Evolutionary conservation across 1,140 invertebrate species (phyloP).

Genomic region (Drosophila equinoxialis): DNA sequence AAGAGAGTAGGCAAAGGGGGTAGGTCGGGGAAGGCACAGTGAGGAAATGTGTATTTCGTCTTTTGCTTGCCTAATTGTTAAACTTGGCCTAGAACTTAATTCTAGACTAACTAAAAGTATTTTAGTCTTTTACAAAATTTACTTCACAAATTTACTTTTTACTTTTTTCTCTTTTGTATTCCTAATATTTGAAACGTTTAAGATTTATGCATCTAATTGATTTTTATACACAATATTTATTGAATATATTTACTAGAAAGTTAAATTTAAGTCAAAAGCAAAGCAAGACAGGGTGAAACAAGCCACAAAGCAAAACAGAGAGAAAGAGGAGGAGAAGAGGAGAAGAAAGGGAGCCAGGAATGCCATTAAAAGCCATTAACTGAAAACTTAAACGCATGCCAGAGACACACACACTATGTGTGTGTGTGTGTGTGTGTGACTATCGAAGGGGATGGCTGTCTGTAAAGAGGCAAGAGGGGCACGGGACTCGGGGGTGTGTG

Average conservation of each 20-base stretch:
- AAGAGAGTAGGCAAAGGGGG: constrained; percentile 14
- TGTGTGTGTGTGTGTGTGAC: neutral
- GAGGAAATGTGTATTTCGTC: constrained; percentile 27
- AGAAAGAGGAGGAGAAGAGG: constrained; percentile 10
- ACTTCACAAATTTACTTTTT: no score
- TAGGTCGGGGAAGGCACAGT: neutral
- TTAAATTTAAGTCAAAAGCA: constrained; percentile 2
- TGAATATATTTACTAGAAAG: constrained; percentile 60
- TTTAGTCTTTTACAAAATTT: neutral
- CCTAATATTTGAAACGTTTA: no score
- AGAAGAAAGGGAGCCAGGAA: constrained; percentile 32
- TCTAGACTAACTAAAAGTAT: neutral
- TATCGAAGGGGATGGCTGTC: constrained; percentile 7
- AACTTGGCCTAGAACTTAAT: constrained; percentile 25
- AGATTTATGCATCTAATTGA: constrained; percentile 66
- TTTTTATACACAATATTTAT: constrained; percentile 64
- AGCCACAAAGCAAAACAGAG: constrained; percentile 31
- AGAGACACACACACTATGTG: constrained; percentile 48
- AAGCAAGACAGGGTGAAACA: constrained; percentile 16
- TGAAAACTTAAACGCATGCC: constrained; percentile 81
- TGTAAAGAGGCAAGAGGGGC: neutral
- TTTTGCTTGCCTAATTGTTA: constrained; percentile 60
- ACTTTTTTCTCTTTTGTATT: no score
- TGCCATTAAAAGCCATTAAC: constrained; percentile 80
- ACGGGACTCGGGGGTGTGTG: constrained; percentile 18